Percentiles rank a stretch among this genome's conserved stretches.
Evolutionary conservation across 1,140 invertebrate genomes (phyloP).

Genomic region (Sesamia nonagrioides): DNA sequence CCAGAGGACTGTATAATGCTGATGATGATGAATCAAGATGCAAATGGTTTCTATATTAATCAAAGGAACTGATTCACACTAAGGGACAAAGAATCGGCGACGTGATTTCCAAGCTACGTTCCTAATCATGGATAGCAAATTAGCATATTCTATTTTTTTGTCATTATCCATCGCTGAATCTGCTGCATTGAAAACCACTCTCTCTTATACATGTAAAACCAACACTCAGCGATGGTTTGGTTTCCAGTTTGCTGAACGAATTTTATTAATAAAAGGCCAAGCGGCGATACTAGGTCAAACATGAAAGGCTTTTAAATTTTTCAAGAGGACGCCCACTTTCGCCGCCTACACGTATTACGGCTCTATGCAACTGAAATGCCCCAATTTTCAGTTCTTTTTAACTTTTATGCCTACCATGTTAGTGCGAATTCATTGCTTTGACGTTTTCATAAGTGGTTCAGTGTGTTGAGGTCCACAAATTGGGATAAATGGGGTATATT

Average conservation of each 20-base stretch:
- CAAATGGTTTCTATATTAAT: too few relatives aligned
- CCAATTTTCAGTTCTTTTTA: background rate
- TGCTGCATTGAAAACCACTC: too few relatives aligned
- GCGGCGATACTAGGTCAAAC: conserved; percentile 27
- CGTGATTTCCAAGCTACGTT: too few relatives aligned
- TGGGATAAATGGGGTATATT: too few relatives aligned
- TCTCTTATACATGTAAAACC: background rate
- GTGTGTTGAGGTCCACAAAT: too few relatives aligned
- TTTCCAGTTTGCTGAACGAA: conserved; percentile 15
- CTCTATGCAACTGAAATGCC: background rate
- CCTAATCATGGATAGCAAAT: background rate
- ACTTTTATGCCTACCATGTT: background rate
- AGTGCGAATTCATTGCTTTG: background rate
- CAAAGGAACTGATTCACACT: too few relatives aligned
- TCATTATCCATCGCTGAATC: background rate
- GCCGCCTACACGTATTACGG: background rate
- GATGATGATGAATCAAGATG: too few relatives aligned
- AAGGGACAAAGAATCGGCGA: too few relatives aligned
- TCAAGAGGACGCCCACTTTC: conserved; percentile 13
- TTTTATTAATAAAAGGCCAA: conserved; percentile 12
- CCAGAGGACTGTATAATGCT: too few relatives aligned
- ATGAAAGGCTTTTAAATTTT: conserved; percentile 1
- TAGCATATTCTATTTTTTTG: too few relatives aligned
- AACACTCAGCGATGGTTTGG: background rate
- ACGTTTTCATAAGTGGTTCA: conserved; percentile 2